phyloP scores from a whole-genome alignment of 2,113 vertebrate species.

The Ammodramus savannarum region DNA sequence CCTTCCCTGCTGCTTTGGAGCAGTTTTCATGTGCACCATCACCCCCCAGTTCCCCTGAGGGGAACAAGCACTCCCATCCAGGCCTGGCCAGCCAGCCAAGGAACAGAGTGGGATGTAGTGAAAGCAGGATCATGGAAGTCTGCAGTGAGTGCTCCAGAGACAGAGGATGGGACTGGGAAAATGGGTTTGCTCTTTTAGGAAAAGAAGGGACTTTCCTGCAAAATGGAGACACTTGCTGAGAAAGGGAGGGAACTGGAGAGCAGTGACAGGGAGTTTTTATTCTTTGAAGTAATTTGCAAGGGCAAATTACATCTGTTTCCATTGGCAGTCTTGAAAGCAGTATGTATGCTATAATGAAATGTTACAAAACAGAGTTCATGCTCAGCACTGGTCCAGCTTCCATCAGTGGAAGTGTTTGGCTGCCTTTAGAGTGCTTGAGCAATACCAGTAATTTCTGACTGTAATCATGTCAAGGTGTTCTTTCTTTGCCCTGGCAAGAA shows the following conservation, averaged over 20 bases:
- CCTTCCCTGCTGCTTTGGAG: neutral
- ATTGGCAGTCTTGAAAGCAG: neutral
- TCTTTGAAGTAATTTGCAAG: neutral
- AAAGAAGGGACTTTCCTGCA: neutral
- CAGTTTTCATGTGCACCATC: fast-evolving
- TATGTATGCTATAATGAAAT: neutral
- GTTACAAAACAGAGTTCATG: neutral
- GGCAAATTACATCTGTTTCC: neutral
- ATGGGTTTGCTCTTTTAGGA: neutral
- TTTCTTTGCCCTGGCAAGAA: neutral
- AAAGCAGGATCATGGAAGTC: neutral
- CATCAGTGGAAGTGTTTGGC: neutral
- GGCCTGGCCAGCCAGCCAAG: neutral
- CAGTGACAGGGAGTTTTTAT: neutral
- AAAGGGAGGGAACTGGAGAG: neutral
- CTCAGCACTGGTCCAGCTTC: neutral
- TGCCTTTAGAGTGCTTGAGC: neutral
- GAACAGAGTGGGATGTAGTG: neutral
- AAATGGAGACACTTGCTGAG: neutral
- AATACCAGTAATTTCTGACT: neutral
- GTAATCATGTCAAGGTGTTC: neutral
- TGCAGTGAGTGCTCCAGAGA: neutral
- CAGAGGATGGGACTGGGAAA: neutral
- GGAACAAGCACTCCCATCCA: neutral
- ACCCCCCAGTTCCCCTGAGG: no score